Evolutionary conservation across 2,113 vertebrate genomes (phyloP).

Genomic region (Burhinus bistriatus): DNA sequence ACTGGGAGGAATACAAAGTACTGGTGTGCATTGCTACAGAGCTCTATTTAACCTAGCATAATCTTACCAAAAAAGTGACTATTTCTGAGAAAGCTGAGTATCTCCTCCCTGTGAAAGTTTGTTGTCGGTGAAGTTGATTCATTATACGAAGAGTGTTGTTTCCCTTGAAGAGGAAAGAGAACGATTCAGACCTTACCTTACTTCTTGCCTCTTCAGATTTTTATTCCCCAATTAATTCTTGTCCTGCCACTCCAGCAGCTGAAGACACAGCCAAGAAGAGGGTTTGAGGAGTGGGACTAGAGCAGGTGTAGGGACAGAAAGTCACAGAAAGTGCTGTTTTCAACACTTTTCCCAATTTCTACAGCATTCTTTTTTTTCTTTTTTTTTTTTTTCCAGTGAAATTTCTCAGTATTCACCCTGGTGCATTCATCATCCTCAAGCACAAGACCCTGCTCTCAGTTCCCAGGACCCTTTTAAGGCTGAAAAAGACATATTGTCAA

Average conservation of each 20-base stretch:
- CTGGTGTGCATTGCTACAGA: slow-evolving; percentile 21
- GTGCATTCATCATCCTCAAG: neutral
- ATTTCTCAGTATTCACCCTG: neutral
- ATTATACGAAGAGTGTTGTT: neutral
- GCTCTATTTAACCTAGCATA: slow-evolving; percentile 59
- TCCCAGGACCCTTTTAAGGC: neutral
- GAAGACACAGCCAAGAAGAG: neutral
- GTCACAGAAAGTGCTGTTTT: neutral
- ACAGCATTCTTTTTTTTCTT: neutral
- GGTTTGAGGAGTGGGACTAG: neutral
- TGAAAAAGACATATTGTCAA: neutral
- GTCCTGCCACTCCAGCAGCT: neutral
- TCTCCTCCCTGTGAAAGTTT: neutral
- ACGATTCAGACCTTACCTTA: neutral
- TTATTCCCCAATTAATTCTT: slow-evolving; percentile 30
- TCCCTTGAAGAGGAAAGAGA: neutral
- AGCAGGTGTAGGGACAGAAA: neutral
- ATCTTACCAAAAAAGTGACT: slow-evolving; percentile 23
- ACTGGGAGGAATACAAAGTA: slow-evolving; percentile 76
- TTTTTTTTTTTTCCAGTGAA: neutral
- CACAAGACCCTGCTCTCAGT: neutral
- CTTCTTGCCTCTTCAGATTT: slow-evolving; percentile 25
- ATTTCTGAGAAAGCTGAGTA: neutral
- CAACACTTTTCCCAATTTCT: neutral
- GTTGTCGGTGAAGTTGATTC: slow-evolving; percentile 15